phyloP scores from a whole-genome alignment of 1,140 invertebrate genomes.

The Lordiphosa clarofinis region DNA sequence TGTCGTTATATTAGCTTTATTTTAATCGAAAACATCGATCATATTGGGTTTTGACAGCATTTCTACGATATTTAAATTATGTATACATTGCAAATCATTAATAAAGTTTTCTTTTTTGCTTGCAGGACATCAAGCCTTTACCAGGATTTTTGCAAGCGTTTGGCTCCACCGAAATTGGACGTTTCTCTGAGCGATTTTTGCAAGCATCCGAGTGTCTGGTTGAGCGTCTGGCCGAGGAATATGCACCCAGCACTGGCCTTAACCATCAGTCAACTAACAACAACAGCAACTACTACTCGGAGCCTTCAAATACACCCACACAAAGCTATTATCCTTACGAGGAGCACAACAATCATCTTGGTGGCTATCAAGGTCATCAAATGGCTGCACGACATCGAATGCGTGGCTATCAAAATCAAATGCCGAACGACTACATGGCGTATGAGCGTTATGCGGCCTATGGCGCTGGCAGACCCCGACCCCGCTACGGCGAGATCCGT shows the following conservation, averaged over 20 bases:
- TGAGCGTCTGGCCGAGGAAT: slow-evolving; percentile 58
- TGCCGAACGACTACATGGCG: slow-evolving; percentile 59
- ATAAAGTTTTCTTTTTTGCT: not conserved
- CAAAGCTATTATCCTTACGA: slow-evolving; percentile 49
- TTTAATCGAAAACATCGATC: no score
- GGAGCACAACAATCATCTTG: slow-evolving; percentile 20
- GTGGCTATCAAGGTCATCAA: slow-evolving; percentile 23
- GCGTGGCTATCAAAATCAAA: slow-evolving; percentile 43
- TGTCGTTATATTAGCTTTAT: no score
- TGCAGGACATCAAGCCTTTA: slow-evolving; percentile 80
- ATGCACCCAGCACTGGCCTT: slow-evolving; percentile 17
- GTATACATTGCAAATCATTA: no score
- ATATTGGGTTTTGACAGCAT: no score
- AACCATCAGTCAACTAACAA: not conserved
- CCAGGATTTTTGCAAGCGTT: slow-evolving; percentile 89
- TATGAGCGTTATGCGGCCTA: slow-evolving; percentile 67
- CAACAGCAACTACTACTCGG: slow-evolving; percentile 33
- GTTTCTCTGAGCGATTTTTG: slow-evolving; percentile 83
- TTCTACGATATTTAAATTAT: no score
- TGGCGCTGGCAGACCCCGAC: slow-evolving; percentile 37
- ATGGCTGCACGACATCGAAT: slow-evolving; percentile 37
- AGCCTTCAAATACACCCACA: slow-evolving; percentile 24
- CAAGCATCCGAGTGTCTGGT: slow-evolving; percentile 59
- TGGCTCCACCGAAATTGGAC: slow-evolving; percentile 88
- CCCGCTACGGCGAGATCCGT: slow-evolving; percentile 59